Evolutionary conservation across 1,140 invertebrate species (phyloP).

Genomic region (Pogonognathellus flavescens): DNA sequence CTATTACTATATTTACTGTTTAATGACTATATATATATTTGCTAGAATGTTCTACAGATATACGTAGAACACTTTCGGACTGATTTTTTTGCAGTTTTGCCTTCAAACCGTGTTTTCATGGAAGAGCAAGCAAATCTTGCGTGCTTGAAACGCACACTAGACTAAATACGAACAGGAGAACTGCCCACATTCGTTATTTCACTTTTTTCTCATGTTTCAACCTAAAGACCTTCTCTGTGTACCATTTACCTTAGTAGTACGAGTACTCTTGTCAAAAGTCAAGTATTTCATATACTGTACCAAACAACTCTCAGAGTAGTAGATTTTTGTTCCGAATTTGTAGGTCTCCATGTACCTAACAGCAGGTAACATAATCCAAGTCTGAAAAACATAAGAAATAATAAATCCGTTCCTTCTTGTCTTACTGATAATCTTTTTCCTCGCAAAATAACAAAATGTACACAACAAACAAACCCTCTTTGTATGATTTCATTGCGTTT

Average conservation of each 20-base stretch:
- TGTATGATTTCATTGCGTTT: no score
- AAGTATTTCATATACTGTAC: neutral
- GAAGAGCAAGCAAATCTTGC: constrained; percentile 48
- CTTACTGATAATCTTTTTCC: constrained; percentile 27
- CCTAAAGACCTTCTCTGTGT: neutral
- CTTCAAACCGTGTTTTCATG: constrained; percentile 34
- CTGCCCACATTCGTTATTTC: constrained; percentile 30
- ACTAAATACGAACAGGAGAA: constrained; percentile 36
- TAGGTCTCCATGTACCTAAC: no score
- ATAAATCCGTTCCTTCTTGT: constrained; percentile 31
- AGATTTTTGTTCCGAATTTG: no score
- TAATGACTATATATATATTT: neutral
- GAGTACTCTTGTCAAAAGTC: neutral
- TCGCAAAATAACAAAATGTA: neutral
- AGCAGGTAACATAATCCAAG: no score
- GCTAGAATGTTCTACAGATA: neutral
- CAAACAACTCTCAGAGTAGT: neutral
- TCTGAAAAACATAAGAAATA: constrained; percentile 16
- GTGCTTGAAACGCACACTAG: constrained; percentile 37
- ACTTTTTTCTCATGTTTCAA: neutral
- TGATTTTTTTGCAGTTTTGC: constrained; percentile 39
- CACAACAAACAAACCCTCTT: no score
- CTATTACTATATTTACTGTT: no score
- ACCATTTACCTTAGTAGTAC: neutral
- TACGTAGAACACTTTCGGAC: neutral